A percentile compares a stretch with the other conserved stretches of the same genome.
These are phyloP conservation scores for Pseudomyrmex gracilis DNA, from an alignment of 1,140 invertebrate species.

Conservation along the genomic window DNA sequence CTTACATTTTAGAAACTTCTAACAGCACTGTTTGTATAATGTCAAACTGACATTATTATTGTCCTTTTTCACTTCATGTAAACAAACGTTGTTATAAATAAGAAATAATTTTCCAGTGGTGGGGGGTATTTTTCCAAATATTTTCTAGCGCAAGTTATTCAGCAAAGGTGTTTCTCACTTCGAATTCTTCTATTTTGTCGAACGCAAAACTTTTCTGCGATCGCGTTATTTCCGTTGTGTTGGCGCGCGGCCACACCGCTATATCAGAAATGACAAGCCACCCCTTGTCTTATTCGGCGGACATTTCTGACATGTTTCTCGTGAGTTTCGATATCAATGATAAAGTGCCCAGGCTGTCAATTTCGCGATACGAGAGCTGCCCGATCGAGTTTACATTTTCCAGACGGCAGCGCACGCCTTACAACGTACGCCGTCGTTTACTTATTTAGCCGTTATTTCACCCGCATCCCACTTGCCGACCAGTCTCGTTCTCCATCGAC, in stretches of 20 bases:
- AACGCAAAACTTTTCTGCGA: constrained; percentile 39
- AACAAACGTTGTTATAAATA: background rate
- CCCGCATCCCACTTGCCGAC: constrained; percentile 39
- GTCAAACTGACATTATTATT: background rate
- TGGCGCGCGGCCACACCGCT: background rate
- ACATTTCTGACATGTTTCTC: constrained; percentile 62
- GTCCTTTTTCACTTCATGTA: background rate
- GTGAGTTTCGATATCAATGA: constrained; percentile 65
- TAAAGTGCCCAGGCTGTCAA: constrained; percentile 61
- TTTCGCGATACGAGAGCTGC: constrained; percentile 42
- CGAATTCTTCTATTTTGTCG: constrained; percentile 8
- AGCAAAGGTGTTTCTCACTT: constrained; percentile 28
- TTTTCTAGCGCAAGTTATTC: constrained; percentile 15
- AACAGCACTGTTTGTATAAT: too few relatives aligned
- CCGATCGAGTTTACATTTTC: constrained; percentile 57
- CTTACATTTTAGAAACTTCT: too few relatives aligned
- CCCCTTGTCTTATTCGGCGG: constrained; percentile 63
- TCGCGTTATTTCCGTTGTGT: constrained; percentile 34
- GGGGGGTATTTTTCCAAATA: background rate
- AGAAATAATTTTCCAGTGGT: background rate
- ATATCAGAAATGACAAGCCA: constrained; percentile 60
- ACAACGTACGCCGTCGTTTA: constrained; percentile 60
- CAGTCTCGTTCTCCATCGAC: constrained; percentile 22
- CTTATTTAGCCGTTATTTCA: constrained; percentile 73
- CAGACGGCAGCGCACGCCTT: constrained; percentile 21